A percentile compares a stretch with the other conserved stretches of the same genome.
Evolutionary conservation across 2,797 vertebrate species (phyloP).

Genomic region (Apogon talboti): DNA sequence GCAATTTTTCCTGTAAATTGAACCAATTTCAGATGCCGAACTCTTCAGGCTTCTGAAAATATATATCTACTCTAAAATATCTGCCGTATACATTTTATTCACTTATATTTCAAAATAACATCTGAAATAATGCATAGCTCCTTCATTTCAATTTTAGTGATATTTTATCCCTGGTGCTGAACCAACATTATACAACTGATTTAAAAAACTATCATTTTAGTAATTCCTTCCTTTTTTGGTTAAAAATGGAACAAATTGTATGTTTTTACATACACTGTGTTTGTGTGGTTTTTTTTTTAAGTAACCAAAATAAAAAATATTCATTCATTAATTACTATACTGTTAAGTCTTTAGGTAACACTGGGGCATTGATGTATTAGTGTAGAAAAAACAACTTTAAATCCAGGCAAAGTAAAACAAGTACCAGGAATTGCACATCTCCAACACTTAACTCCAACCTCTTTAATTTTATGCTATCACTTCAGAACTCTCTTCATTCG

Average conservation of each 20-base stretch:
- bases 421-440: background rate
- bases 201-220: background rate
- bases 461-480: too few species aligned
- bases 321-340: too few species aligned
- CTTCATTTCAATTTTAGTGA: slow-evolving; percentile 19
- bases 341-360: background rate
- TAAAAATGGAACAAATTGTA: too few species aligned
- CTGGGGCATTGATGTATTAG: background rate
- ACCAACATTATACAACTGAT: too few species aligned
- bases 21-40: slow-evolving; percentile 61
- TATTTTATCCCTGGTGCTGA: background rate
- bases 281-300: too few species aligned
- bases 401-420: slow-evolving; percentile 2
- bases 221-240: too few species aligned
- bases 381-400: background rate
- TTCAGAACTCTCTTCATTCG: too few species aligned
- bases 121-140: slow-evolving; percentile 38
- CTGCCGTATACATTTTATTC: slow-evolving; percentile 51
- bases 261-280: too few species aligned
- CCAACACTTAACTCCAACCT: slow-evolving; percentile 7
- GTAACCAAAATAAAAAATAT: too few species aligned
- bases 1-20: slow-evolving; percentile 57
- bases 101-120: slow-evolving; percentile 40
- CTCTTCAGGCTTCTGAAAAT: slow-evolving; percentile 49
- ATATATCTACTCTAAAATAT: slow-evolving; percentile 38